Evolutionary conservation across 2,888 invertebrate species (phyloP), one percentile per base, ranked within the genome.

Genomic region (Drosophila barbarae): DNA sequence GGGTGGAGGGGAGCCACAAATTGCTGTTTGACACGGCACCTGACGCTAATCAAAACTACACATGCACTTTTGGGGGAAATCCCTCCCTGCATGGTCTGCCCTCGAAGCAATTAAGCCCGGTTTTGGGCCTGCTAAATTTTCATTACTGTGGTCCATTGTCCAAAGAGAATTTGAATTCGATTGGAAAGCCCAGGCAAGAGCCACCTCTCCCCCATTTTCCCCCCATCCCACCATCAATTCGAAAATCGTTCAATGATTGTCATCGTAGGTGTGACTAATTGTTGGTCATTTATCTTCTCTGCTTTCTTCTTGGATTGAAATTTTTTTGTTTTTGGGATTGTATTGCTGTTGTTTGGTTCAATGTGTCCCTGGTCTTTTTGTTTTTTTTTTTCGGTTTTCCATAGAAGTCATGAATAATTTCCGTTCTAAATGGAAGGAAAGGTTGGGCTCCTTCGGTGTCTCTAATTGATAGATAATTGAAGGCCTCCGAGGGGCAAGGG

Each of bases 181-280:
- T 44, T 63, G 36, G 36, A 44, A 63, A 35, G 13, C n/a, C 39
- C 7, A 15, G 64, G 21, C 21, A 21, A 26, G 7, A 21, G 6
- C 46, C 32, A 4, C 35, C 21, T 21, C n/a, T 8, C 35, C 44
- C 39, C n/a, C 34, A 4, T 12, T n/a, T 5, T 9, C 32, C 34
- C 23, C 26, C 54, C 18, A 18, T 18, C 18, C 18, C 18, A 18
- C 26, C 65, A 4, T 42, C 69, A 63, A 65, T 71, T 78, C 58
- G 74, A 67, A 83, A 79, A 82, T 85, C 77, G 74, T 72, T 78
- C 81, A 67, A 67, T 84, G 79, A 80, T 80, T 85, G 81, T 83
- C 84, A 77, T 85, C 83, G 85, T 80, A 82, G 81, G 81, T 82
- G 81, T 82, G 85, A 82, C 81, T 85, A 82, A 82, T 82, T 82